Base-by-base conservation (phyloP, 2,113 vertebrate genomes). In the Neolamprologus toae region DNA sequence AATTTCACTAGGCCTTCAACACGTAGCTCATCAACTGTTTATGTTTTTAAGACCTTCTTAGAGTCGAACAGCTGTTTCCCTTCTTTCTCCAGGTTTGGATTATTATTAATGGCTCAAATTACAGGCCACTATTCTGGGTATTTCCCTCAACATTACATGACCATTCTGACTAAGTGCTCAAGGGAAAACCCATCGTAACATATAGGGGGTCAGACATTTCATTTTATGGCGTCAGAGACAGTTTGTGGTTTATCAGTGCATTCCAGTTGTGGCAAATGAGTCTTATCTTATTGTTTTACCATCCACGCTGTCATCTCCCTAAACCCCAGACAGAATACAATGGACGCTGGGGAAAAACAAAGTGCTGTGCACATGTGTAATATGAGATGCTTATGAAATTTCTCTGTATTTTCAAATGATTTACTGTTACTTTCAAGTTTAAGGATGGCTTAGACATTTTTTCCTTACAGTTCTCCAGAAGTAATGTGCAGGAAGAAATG, bases 281-380 rank as follows among this genome's bases (percentile, higher is more conserved):
- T 47, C 63, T 89, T 86, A 91, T 93, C 80, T 73, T 87, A 89
- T 91, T 93, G 90, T 92, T 90, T 88, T 68, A 82, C 79, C 82
- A 85, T 88, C 66, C 13, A 23, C 80, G 19, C 76, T 89, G 57
- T 89, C 88, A 88, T 89, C 84, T 76, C 42, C 9, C 28, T 59
- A 26, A 92, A 86, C 87, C 76, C 2, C 84, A 86, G 31, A 82
- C 8, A 66, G 8, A 88, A 53, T 76, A 80, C 4, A 42, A 80
- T 63, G 37, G 53, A 83, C 0, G 7, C 53, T 76, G 85, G 87
- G 82, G 91, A 92, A 92, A 92, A 45, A 88, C 55, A 84, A 81
- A 80, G 19, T 42, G 82, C 54, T 80, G 55, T 81, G 68, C 51
- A 61, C 31, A 79, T 53, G 40, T 85, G 88, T 71, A 85, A 92